Evolutionary conservation across 2,888 invertebrate genomes (phyloP).

Genomic region (Caenorhabditis macrosperma): DNA sequence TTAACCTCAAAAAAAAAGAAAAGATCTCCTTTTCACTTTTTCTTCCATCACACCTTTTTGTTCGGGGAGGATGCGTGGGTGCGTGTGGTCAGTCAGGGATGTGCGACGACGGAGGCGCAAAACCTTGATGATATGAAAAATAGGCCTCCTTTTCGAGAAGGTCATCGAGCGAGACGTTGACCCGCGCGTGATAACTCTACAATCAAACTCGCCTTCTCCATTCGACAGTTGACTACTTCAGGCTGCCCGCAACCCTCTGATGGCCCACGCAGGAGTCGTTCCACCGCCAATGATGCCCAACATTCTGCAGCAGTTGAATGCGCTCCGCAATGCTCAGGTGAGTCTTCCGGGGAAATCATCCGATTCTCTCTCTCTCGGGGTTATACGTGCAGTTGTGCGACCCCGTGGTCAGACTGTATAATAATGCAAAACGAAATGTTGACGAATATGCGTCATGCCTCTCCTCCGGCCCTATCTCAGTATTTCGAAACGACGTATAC

Average conservation of each 20-base stretch:
- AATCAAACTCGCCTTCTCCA: neutral
- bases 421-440: conserved; percentile 8
- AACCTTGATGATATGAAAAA: conserved; percentile 27
- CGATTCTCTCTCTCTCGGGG: neutral
- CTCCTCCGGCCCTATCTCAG: conserved; percentile 4
- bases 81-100: conserved; percentile 1
- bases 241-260: conserved; percentile 32
- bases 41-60: conserved; percentile 11
- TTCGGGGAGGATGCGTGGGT: conserved; percentile 2
- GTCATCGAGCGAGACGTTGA: conserved; percentile 6
- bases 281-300: conserved; percentile 63
- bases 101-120: neutral
- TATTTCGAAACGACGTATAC: conserved; percentile 6
- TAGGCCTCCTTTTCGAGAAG: conserved; percentile 18
- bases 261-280: conserved; percentile 27
- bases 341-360: neutral
- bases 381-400: neutral
- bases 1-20: conserved; percentile 22
- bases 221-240: conserved; percentile 9
- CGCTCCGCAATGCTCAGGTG: conserved; percentile 66
- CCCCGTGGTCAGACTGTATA: conserved; percentile 6
- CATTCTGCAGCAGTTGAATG: conserved; percentile 64
- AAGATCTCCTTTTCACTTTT: conserved; percentile 4
- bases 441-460: conserved; percentile 13
- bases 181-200: conserved; percentile 23